These are phyloP conservation scores for Gallinago stenura DNA, from an alignment of 2,797 vertebrate species.

Conservation along the genomic window DNA sequence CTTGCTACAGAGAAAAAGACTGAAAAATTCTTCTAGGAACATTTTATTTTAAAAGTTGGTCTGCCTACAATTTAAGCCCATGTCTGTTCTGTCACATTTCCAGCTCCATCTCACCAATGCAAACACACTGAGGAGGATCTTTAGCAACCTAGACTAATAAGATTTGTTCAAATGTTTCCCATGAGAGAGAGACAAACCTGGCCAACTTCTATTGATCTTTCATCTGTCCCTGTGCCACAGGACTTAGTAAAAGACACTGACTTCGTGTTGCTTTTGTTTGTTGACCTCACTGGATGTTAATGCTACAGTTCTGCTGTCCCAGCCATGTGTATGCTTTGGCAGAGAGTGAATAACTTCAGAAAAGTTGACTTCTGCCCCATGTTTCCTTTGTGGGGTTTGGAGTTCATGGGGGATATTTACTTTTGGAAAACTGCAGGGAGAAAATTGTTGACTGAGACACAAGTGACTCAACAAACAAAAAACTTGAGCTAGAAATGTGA, in stretches of 20 bases:
- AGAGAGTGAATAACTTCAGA: constrained; percentile 46
- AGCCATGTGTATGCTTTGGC: constrained; percentile 4
- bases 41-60: not conserved
- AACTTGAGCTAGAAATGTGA: not conserved
- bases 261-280: constrained; percentile 27
- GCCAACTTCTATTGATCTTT: constrained; percentile 12
- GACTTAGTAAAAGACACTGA: constrained; percentile 31
- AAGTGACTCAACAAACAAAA: constrained; percentile 32
- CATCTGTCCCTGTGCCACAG: constrained; percentile 14
- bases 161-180: constrained; percentile 22
- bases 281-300: constrained; percentile 34
- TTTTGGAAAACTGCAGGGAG: constrained; percentile 19
- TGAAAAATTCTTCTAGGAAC: not conserved
- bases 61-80: not conserved
- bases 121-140: not conserved
- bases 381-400: constrained; percentile 4
- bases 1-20: not conserved
- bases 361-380: constrained; percentile 19
- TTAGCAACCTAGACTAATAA: not conserved
- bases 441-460: constrained; percentile 30
- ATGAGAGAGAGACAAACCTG: not conserved
- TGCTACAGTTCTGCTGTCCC: constrained; percentile 23
- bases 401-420: constrained; percentile 25
- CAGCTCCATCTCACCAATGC: not conserved
- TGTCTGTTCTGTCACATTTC: not conserved